Percentiles rank a stretch among this genome's conserved stretches.
Conservation (phyloP, 2,888 invertebrate species). For the Onthophagus sagittarius region DNA sequence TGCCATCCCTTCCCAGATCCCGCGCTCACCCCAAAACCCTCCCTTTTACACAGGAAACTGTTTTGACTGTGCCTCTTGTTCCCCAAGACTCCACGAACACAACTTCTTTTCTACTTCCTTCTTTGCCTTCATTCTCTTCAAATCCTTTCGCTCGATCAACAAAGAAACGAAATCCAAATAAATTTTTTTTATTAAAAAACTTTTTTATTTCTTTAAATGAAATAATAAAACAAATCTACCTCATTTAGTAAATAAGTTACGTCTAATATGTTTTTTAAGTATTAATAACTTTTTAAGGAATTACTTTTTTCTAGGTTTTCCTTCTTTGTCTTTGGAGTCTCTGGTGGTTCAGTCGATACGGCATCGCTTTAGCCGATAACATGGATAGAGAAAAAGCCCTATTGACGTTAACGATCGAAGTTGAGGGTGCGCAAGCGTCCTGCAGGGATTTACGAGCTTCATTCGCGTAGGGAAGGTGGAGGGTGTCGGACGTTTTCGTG, state of each 20-base stretch:
- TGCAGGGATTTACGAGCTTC: constrained; percentile 19
- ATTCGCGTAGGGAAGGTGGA: constrained; percentile 11
- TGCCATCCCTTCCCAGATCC: constrained; percentile 42
- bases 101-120: background rate
- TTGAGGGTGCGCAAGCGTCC: constrained; percentile 21
- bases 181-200: constrained; percentile 33
- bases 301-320: background rate
- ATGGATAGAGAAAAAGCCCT: constrained; percentile 28
- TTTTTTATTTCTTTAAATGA: constrained; percentile 30
- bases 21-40: constrained; percentile 36
- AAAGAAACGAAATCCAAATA: background rate
- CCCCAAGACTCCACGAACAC: background rate
- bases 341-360: constrained; percentile 32
- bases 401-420: constrained; percentile 26
- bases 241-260: too few relatives aligned
- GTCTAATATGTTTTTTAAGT: too few relatives aligned
- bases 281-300: background rate
- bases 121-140: background rate
- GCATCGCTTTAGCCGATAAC: constrained; percentile 31
- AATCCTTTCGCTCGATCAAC: background rate
- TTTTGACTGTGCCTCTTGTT: background rate
- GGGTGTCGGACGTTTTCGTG: background rate
- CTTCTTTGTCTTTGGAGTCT: constrained; percentile 20
- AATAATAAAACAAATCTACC: too few relatives aligned
- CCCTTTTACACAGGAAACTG: constrained; percentile 35